phyloP scores from a whole-genome alignment of 2,113 vertebrate species.

The Lipophrys pholis region DNA sequence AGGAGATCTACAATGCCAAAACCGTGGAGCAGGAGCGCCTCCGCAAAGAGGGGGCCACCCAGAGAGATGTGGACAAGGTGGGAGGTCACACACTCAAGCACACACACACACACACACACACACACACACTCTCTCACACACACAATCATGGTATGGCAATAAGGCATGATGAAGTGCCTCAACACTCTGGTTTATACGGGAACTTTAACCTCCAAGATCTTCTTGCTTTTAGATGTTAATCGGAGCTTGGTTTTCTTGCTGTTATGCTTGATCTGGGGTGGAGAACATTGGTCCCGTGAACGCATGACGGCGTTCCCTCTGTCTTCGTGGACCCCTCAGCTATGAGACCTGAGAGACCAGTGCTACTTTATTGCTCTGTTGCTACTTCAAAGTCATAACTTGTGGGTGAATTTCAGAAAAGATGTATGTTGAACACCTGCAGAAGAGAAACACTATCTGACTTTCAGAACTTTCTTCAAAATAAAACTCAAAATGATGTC shows the following conservation, averaged over 20 bases:
- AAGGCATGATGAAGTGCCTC: slow-evolving; percentile 56
- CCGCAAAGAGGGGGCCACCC: slow-evolving; percentile 96
- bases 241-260: slow-evolving; percentile 4
- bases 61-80: slow-evolving; percentile 97
- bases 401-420: too few species aligned
- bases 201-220: slow-evolving; percentile 26
- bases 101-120: slow-evolving; percentile 43
- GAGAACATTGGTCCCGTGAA: too few species aligned
- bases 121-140: slow-evolving; percentile 32
- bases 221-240: slow-evolving; percentile 27
- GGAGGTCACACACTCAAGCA: slow-evolving; percentile 46
- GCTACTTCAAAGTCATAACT: too few species aligned
- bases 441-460: too few species aligned
- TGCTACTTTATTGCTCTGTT: too few species aligned
- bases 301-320: too few species aligned
- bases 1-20: slow-evolving; percentile 95
- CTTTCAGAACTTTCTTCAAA: too few species aligned
- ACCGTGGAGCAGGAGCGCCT: slow-evolving; percentile 94
- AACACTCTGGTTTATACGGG: slow-evolving; percentile 18
- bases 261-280: too few species aligned
- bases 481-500: too few species aligned
- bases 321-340: too few species aligned
- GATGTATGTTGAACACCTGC: too few species aligned
- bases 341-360: too few species aligned
- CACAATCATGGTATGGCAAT: slow-evolving; percentile 53